Base-by-base conservation (phyloP, 2,888 invertebrate genomes). In the Xestoiulus laeticollis region DNA sequence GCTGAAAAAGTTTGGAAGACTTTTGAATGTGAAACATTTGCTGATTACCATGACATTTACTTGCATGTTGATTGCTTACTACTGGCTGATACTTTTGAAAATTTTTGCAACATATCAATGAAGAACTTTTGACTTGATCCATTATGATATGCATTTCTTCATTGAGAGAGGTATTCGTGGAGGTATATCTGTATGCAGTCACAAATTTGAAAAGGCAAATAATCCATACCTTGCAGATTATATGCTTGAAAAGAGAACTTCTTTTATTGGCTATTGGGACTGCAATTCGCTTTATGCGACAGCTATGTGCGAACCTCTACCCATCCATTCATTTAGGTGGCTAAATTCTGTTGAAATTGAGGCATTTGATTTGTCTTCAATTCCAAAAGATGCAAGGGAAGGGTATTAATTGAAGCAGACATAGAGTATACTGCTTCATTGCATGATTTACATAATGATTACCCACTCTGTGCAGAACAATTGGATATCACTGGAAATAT, bases 1-100 rank as follows among this genome's bases (percentile, higher is more conserved):
- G 78, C 8, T 68, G 78, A 68, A 26, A 68, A 68, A 68, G 78
- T 68, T n/a, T 68, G 78, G 78, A n/a, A 68, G 78, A 26, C 26
- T n/a, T 68, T 68, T 68, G 78, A 68, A 26, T 68, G 78, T 68
- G 5, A 68, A 26, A 68, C 78, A n/a, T 26, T 68, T 68, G 78
- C 22, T 68, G 78, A 68, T 68, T 68, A 68, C 8, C 78, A 68
- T 68, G 78, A 38, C 38, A 38, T 68, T 26, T 68, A 26, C 26
- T 26, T 68, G 78, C 5, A 8, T n/a, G 26, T 68, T 22, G 78
- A 68, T 68, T 22, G 78, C 78, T 68, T 68, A 8, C 78, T 68
- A n/a, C 78, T 68, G 78, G 78, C 78, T 38, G 38, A 38, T 38
- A 38, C 6, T 38, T 38, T 38, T 38, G 38, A 38, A 38, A 38